Evolutionary conservation across 2,113 vertebrate genomes (phyloP).

Genomic region (Rattus norvegicus): DNA sequence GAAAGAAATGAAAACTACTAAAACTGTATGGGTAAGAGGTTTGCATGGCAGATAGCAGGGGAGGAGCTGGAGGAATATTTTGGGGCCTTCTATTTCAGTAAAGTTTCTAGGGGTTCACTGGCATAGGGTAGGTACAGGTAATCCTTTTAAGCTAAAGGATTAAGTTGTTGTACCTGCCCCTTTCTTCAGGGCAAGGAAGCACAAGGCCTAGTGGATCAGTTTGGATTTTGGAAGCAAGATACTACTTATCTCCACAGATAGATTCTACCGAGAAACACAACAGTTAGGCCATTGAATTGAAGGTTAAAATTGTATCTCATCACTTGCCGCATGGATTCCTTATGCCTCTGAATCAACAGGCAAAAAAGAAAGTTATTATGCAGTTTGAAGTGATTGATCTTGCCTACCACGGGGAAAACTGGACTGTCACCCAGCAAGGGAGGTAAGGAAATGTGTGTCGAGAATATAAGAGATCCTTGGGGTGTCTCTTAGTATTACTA

Average conservation of each 20-base stretch:
- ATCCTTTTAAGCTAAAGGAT: not conserved
- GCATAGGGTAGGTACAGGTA: not conserved
- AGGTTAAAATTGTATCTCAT: not conserved
- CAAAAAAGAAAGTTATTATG: not conserved
- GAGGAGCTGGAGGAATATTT: not conserved
- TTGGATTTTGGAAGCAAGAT: not conserved
- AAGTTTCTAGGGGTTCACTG: not conserved
- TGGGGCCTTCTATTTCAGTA: not conserved
- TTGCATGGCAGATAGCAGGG: not conserved
- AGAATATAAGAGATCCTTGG: not conserved
- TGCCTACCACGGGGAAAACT: not conserved
- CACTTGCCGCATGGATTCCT: not conserved
- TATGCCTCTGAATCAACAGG: not conserved
- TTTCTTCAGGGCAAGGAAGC: not conserved
- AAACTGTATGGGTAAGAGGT: not conserved
- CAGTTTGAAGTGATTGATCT: not conserved
- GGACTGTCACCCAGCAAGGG: not conserved
- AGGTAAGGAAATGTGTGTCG: not conserved
- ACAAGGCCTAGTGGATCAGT: not conserved
- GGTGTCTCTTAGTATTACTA: not conserved
- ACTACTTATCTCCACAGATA: not conserved
- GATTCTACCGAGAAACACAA: not conserved
- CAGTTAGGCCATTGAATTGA: not conserved
- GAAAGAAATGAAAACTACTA: not conserved
- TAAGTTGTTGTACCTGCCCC: not conserved